A percentile compares a stretch with the other conserved stretches of the same genome.
Evolutionary conservation across 2,797 vertebrate species (phyloP).

Genomic region (Artibeus jamaicensis): DNA sequence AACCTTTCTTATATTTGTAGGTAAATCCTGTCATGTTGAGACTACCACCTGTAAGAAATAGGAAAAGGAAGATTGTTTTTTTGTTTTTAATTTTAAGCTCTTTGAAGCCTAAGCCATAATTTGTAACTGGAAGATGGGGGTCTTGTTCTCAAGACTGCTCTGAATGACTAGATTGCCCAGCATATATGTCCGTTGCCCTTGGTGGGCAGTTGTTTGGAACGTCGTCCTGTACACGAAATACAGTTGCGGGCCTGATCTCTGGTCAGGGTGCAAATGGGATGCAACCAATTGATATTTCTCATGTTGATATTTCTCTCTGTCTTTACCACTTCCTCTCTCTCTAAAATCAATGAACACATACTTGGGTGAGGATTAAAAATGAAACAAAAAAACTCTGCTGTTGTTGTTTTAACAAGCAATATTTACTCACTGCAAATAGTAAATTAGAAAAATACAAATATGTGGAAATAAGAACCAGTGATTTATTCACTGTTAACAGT

Average conservation of each 20-base stretch:
- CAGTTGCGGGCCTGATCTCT: no score
- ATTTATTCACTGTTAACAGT: neutral
- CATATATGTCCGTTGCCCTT: neutral
- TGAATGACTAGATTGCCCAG: neutral
- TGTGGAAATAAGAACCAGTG: neutral
- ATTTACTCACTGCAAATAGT: neutral
- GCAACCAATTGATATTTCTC: no score
- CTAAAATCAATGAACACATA: no score
- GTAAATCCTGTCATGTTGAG: neutral
- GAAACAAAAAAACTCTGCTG: neutral
- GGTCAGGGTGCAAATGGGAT: no score
- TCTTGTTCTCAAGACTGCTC: neutral
- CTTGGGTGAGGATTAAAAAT: no score
- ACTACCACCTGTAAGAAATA: neutral
- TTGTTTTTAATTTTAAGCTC: neutral
- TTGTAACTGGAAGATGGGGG: neutral
- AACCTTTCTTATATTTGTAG: neutral
- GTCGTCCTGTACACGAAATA: no score
- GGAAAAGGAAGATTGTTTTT: neutral
- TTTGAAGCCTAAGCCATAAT: neutral
- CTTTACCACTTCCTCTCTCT: no score
- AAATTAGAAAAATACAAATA: neutral
- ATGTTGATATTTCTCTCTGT: no score
- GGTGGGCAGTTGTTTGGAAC: no score
- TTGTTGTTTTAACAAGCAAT: neutral